Evolutionary conservation across 2,113 vertebrate genomes (phyloP).

Genomic region (Atractosteus spatula): DNA sequence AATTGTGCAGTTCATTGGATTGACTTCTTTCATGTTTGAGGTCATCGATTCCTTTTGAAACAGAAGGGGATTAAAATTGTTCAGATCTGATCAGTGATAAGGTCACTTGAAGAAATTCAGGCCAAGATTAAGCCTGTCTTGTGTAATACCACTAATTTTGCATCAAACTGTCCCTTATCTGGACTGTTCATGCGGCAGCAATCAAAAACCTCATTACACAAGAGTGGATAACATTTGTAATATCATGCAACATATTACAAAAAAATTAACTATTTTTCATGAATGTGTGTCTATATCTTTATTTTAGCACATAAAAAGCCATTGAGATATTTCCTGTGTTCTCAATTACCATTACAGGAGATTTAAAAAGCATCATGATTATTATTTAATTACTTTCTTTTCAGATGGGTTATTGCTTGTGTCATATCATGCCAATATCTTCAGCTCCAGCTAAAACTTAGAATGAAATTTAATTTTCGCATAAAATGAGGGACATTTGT

Average conservation of each 20-base stretch:
- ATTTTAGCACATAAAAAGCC: no score
- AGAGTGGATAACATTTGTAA: no score
- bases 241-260: no score
- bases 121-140: background rate
- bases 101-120: slow-evolving; percentile 5
- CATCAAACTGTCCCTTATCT: background rate
- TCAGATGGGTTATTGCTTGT: no score
- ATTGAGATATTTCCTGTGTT: background rate
- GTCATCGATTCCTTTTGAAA: slow-evolving; percentile 12
- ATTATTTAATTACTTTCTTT: background rate
- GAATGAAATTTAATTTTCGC: background rate
- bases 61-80: background rate
- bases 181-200: no score
- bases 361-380: background rate
- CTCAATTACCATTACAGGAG: background rate
- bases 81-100: background rate
- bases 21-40: slow-evolving; percentile 16
- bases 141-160: background rate
- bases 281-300: no score
- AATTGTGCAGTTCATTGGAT: slow-evolving; percentile 16
- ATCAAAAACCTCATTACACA: no score
- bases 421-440: background rate
- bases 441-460: background rate
- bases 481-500: background rate
- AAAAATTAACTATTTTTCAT: no score